Evolutionary conservation across 2,113 vertebrate genomes (phyloP), one percentile per base, ranked within the genome.

Genomic region (Odontesthes bonariensis): DNA sequence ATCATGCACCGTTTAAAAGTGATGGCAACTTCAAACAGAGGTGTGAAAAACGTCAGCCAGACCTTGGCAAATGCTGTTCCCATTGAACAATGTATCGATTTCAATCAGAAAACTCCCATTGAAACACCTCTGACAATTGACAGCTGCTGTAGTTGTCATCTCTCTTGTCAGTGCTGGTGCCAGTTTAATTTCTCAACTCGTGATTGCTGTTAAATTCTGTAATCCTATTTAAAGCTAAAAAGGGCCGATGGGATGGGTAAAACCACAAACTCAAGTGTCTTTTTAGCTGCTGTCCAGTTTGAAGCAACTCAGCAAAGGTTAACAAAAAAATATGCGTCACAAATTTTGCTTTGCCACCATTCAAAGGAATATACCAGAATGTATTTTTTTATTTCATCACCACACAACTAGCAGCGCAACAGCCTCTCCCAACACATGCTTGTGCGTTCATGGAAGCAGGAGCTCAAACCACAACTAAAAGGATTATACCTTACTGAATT

Each of bases 81-180:
- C 47, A 67, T 77, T 84, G 32, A 87, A 81, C 62, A 49, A 51
- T 5, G 8, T 84, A 90, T 90, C 86, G 88, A 91, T 89, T 88
- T 83, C 27, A 86, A 75, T 79, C 71, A 89, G 59, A 63, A 59
- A 38, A 72, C 40, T 42, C 57, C 52, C 46, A 73, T 62, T 46
- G 42, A 64, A 66, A 67, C 54, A 38, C 52, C n/a, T 57, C 23
- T 70, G 64, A 19, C 86, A 75, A 86, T 40, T 75, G 77, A 80
- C 80, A 70, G 8, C 49, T 60, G 44, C 64, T 57, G 55, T n/a
- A 33, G n/a, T 32, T 64, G 54, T 61, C 61, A 40, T 61, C 23
- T 40, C 27, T 70, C 33, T 56, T 6, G 55, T 75, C 32, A 3
- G 70, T 68, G 63, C 51, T 49, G 22, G 32, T 23, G 35, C 51